phyloP scores from a whole-genome alignment of 2,888 invertebrate genomes.

The Lobophora halterata region DNA sequence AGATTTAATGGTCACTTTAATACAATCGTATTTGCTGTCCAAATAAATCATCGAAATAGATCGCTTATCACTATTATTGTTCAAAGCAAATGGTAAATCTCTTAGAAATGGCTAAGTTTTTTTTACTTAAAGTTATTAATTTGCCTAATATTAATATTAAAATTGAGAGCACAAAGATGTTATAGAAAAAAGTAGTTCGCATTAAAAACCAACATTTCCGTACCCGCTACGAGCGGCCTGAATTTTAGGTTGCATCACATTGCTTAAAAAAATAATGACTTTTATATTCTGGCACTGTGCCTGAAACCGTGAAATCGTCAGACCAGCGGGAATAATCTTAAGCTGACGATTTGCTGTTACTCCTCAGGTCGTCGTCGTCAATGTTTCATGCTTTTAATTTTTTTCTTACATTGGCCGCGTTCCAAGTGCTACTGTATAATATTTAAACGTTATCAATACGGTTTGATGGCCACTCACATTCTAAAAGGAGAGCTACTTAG shows the following conservation, averaged over 20 bases:
- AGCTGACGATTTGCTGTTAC: constrained; percentile 31
- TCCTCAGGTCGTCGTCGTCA: constrained; percentile 26
- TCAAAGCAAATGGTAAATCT: too few species aligned
- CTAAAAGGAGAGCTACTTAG: too few species aligned
- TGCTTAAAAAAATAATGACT: constrained; percentile 47
- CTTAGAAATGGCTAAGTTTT: too few species aligned
- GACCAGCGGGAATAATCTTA: constrained; percentile 21
- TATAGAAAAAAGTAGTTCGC: too few species aligned
- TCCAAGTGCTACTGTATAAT: constrained; percentile 23
- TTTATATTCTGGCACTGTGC: constrained; percentile 54
- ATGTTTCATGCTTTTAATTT: constrained; percentile 14
- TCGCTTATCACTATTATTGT: too few species aligned
- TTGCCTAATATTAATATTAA: too few species aligned
- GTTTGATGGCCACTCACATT: constrained; percentile 26
- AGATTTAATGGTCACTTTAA: too few species aligned
- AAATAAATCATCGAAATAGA: constrained; percentile 37
- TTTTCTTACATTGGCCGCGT: constrained; percentile 15
- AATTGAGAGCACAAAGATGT: too few species aligned
- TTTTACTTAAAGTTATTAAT: too few species aligned
- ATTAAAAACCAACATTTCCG: too few species aligned
- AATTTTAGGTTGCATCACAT: constrained; percentile 45
- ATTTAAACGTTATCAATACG: constrained; percentile 26
- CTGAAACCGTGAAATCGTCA: constrained; percentile 38
- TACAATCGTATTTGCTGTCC: too few species aligned
- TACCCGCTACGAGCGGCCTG: too few species aligned